Base-by-base conservation (phyloP, 1,140 invertebrate genomes). In the Caenorhabditis briggsae region DNA sequence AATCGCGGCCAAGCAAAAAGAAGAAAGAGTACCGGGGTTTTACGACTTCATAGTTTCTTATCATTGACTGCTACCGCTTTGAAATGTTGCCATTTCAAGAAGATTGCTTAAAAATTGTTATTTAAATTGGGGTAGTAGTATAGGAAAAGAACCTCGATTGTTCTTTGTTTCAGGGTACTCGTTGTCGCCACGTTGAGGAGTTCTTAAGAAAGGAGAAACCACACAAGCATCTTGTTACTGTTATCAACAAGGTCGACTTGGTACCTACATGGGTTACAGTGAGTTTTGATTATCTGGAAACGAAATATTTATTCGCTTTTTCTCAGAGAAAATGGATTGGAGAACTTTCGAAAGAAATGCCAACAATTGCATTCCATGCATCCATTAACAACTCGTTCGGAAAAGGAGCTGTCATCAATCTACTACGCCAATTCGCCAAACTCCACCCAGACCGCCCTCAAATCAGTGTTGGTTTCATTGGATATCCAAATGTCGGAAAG, bases 401-500 rank as follows among this genome's bases (percentile, higher is more conserved):
- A 59, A 99, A 99, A 94, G 97, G 97, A 70, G 96, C 97, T 0
- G 93, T 99, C 0, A 99, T 99, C 84, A 98, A 98, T 93, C 93
- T 99, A 20, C 93, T 99, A 6, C 94, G 98, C 41, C 98, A 99
- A 92, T 97, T 99, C 94, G 95, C 95, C n/a, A 98, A 98, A 90
- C 93, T 94, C 83, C 90, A 89, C 50, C 88, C 83, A n/a, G 88
- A 87, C 25, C 41, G 97, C 91, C 98, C 98, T 92, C 97, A 99
- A 94, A 99, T 99, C 56, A 98, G 96, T 93, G 96, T 99, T 82
- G 98, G 98, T 16, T 96, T 99, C 87, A 98, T 99, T 92, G 98
- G 98, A 0, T 99, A 99, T 93, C 98, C 98, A 6, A 99, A 99
- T 94, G 96, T 97, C 14, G 98, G 98, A 0, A 99, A 99, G 93